phyloP scores from a whole-genome alignment of 1,140 invertebrate genomes.

The Hycleus phaleratus region DNA sequence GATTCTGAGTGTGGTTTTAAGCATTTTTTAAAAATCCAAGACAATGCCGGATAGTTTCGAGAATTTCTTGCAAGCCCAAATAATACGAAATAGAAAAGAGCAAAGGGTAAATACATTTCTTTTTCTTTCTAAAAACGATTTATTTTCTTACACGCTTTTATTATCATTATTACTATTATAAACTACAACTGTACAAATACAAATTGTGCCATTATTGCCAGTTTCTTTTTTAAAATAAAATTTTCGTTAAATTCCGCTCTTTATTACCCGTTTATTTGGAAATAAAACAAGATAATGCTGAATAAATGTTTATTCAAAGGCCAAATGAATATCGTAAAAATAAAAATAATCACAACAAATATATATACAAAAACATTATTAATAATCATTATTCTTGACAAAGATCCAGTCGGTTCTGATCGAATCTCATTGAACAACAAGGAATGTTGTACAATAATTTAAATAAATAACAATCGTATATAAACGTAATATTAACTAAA shows the following conservation, averaged over 20 bases:
- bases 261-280: too few species aligned
- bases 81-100: too few species aligned
- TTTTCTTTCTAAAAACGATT: too few species aligned
- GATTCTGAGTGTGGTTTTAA: constrained; percentile 29
- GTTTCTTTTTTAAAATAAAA: too few species aligned
- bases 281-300: neutral
- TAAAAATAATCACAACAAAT: constrained; percentile 15
- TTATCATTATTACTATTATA: too few species aligned
- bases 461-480: constrained; percentile 15
- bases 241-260: too few species aligned
- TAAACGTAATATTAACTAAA: constrained; percentile 26
- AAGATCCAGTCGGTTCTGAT: constrained; percentile 4
- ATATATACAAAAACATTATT: constrained; percentile 17
- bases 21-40: constrained; percentile 18
- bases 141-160: too few species aligned
- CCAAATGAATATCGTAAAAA: constrained; percentile 6
- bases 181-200: neutral
- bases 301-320: neutral
- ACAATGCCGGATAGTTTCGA: neutral
- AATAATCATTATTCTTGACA: neutral
- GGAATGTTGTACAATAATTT: constrained; percentile 29
- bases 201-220: neutral
- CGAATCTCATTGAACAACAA: constrained; percentile 21
- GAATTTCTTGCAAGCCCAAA: too few species aligned
- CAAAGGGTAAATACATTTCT: too few species aligned